phyloP scores from a whole-genome alignment of 2,888 invertebrate species.

The Diogma glabrata region DNA sequence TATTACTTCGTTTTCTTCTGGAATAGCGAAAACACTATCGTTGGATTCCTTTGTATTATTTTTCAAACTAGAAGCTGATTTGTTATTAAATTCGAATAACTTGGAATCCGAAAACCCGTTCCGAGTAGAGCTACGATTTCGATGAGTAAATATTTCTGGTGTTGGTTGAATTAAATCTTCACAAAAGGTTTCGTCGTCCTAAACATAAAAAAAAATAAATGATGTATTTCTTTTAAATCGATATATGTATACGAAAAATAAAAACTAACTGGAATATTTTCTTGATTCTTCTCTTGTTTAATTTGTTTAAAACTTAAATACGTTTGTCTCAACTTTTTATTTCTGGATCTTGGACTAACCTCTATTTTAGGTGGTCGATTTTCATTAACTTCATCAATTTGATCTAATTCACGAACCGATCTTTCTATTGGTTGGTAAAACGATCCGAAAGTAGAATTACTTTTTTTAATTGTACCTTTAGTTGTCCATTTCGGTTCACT shows the following conservation, averaged over 20 bases:
- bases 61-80: not conserved
- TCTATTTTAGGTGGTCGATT: not conserved
- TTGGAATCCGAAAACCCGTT: not conserved
- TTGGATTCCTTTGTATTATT: not conserved
- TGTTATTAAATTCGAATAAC: not conserved
- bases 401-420: too few species aligned
- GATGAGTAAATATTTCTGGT: not conserved
- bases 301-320: not conserved
- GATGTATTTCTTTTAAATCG: too few species aligned
- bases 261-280: too few species aligned
- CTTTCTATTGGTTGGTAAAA: conserved; percentile 1
- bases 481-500: conserved; percentile 1
- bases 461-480: not conserved
- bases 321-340: conserved; percentile 1
- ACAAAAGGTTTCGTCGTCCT: conserved; percentile 2
- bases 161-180: conserved; percentile 4
- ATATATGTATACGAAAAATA: too few species aligned
- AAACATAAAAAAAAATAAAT: too few species aligned
- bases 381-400: too few species aligned
- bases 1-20: not conserved
- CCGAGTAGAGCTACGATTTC: not conserved
- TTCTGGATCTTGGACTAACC: not conserved
- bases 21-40: conserved; percentile 1
- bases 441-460: too few species aligned
- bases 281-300: too few species aligned